These are phyloP conservation scores for Erythrocercus mccallii DNA, from an alignment of 2,113 vertebrate genomes.

Conservation along the genomic window DNA sequence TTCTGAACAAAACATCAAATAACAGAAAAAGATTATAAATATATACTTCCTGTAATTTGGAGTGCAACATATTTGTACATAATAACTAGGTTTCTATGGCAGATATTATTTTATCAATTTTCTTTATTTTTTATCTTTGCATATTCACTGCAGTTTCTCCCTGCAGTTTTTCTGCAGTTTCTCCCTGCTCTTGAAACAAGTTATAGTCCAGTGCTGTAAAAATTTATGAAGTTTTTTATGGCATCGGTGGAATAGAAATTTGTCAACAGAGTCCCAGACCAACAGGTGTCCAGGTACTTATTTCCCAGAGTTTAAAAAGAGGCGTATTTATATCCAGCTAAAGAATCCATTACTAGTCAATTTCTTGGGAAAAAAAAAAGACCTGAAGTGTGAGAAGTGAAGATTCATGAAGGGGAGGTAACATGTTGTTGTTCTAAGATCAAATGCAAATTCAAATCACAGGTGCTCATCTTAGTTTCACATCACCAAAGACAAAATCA, in stretches of 20 bases:
- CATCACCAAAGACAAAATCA: not conserved
- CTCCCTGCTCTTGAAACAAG: not conserved
- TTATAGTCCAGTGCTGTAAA: not conserved
- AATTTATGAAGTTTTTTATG: not conserved
- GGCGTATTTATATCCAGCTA: not conserved
- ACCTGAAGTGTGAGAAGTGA: conserved; percentile 8
- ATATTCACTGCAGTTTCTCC: not conserved
- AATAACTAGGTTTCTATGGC: not conserved
- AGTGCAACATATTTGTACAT: not conserved
- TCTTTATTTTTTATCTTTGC: not conserved
- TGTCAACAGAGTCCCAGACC: not conserved
- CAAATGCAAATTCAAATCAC: conserved; percentile 46
- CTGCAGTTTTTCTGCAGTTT: not conserved
- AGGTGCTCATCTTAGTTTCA: not conserved
- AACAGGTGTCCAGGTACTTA: not conserved
- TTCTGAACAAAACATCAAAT: not conserved
- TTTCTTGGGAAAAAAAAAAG: conserved; percentile 2
- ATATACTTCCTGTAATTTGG: not conserved
- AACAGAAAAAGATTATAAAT: not conserved
- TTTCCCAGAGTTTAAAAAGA: not conserved
- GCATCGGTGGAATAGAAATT: not conserved
- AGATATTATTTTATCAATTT: not conserved
- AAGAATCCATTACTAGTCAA: not conserved
- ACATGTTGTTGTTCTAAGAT: conserved; percentile 3
- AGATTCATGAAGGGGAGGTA: not conserved